phyloP scores from a whole-genome alignment of 2,888 invertebrate genomes.

The Congeria kusceri region DNA sequence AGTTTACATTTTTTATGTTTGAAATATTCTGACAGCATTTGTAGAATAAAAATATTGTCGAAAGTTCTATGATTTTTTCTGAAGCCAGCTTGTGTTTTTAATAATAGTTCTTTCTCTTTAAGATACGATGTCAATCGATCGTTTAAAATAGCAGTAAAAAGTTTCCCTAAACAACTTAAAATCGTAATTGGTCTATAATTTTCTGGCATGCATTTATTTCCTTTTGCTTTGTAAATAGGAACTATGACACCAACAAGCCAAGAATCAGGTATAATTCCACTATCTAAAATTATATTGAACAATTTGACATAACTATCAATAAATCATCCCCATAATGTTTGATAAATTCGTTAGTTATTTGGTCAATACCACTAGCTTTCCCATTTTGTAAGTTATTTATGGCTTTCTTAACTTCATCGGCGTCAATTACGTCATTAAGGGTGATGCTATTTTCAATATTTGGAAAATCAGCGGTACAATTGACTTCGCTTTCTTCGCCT shows the following conservation, averaged over 20 bases:
- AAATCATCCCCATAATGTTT: not conserved
- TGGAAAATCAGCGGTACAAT: not conserved
- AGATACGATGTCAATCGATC: not conserved
- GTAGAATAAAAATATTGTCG: not conserved
- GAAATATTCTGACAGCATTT: not conserved
- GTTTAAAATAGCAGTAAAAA: not conserved
- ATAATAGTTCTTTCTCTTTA: not conserved
- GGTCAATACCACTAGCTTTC: not conserved
- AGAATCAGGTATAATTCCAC: not conserved
- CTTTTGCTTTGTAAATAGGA: not conserved
- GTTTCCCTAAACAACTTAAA: no score
- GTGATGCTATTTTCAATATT: not conserved
- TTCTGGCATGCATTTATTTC: not conserved
- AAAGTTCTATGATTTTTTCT: not conserved
- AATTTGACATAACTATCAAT: not conserved
- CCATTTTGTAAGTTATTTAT: not conserved
- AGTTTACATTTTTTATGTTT: slow-evolving; percentile 25
- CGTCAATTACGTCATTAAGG: not conserved
- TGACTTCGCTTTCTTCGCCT: not conserved
- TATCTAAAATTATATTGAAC: not conserved
- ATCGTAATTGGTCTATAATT: no score
- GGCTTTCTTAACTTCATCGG: not conserved
- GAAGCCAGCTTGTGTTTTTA: not conserved
- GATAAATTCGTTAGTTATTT: not conserved
- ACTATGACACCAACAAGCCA: not conserved